Conservation (phyloP, 2,888 invertebrate genomes). For the Asteroscopus sphinx region DNA sequence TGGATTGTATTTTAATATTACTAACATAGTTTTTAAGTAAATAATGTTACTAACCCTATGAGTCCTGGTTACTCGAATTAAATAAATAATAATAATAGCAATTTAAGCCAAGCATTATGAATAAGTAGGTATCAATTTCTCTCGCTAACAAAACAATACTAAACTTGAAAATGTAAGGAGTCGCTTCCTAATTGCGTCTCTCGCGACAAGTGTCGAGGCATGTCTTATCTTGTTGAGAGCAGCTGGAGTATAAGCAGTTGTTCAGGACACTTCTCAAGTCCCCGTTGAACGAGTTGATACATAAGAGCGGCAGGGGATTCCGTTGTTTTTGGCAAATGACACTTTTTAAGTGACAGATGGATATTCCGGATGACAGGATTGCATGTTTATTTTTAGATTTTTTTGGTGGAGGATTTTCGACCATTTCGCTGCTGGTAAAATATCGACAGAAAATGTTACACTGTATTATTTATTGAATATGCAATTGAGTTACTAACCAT, state of each 20-base stretch:
- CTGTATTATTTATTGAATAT: too few relatives aligned
- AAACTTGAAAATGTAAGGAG: constrained; percentile 21
- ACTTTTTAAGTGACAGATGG: constrained; percentile 28
- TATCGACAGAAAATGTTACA: too few relatives aligned
- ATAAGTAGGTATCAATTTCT: neutral
- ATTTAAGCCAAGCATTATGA: too few relatives aligned
- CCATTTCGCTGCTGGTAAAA: too few relatives aligned
- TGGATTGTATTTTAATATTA: too few relatives aligned
- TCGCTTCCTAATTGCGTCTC: constrained; percentile 38
- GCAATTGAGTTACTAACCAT: too few relatives aligned
- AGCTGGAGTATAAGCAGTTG: constrained; percentile 29
- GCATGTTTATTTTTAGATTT: too few relatives aligned
- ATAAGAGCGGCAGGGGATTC: neutral
- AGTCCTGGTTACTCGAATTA: too few relatives aligned
- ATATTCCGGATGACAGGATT: constrained; percentile 1
- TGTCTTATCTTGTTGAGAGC: constrained; percentile 32
- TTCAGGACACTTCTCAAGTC: constrained; percentile 21
- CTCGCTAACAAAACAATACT: constrained; percentile 3
- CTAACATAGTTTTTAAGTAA: too few relatives aligned
- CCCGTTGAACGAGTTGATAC: constrained; percentile 4
- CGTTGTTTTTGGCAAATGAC: constrained; percentile 33
- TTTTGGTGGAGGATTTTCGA: too few relatives aligned
- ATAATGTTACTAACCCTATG: too few relatives aligned
- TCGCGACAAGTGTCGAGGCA: constrained; percentile 32
- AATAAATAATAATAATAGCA: too few relatives aligned